Evolutionary conservation across 2,113 vertebrate species (phyloP), one percentile per base, ranked within the genome.

Genomic region (Syrrhaptes paradoxus): DNA sequence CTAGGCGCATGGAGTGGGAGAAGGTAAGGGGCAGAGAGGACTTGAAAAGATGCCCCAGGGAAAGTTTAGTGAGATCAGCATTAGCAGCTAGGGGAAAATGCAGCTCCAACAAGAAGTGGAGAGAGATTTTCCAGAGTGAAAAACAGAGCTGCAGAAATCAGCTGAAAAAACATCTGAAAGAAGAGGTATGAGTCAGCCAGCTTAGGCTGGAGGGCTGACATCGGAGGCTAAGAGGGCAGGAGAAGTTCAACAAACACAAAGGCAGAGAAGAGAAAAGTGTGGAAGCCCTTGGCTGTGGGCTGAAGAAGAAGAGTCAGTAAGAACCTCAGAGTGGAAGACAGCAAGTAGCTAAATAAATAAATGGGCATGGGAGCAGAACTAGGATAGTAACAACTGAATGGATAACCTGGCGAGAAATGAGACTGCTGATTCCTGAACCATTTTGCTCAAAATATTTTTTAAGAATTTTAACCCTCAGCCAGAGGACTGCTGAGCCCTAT

Each of bases 1-100:
- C 1, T 8, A 31, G 9, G 10, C 1, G 0, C 5, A 68, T 17
- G 16, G 24, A 70, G 9, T 0, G 25, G 45, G 20, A 65, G 43
- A 79, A 82, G 13, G 19, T 57, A 22, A 10, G 24, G 26, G 61
- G 58, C 34, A 89, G 51, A 67, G 22, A 7, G 5, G 5, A 2
- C 2, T 59, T 54, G 7, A 57, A 73, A 72, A 86, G 9, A 8
- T 57, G 28, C 10, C 75, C 26, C 52, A 65, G 34, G 7, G 5
- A 26, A 54, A 34, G 17, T 31, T 21, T 49, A 20, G 7, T 26
- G 41, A 51, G 28, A 45, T 13, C 10, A 55, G 38, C 29, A 20
- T 15, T 19, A 52, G 10, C 17, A n/a, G 34, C 4, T 1, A 0
- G 17, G 45, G 32, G 71, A 13, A 91, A 84, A 87, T 16, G 9